Conservation (phyloP, 2,797 vertebrate genomes). For the Phylloscopus collybita region DNA sequence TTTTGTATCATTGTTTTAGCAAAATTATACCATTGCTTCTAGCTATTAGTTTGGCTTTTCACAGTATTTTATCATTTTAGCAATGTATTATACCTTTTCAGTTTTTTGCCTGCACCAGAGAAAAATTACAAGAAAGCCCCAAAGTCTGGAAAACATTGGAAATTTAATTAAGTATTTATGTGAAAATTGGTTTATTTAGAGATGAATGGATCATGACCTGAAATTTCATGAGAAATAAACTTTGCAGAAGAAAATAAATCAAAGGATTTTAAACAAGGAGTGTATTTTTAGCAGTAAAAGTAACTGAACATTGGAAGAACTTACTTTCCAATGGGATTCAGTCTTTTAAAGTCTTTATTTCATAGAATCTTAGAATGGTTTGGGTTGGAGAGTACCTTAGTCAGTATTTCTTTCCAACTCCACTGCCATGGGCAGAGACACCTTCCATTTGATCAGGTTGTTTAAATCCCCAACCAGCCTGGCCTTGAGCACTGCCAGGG, state of each 20-base stretch:
- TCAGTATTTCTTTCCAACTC: not conserved
- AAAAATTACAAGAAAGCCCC: not conserved
- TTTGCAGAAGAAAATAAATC: not conserved
- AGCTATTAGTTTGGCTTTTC: not conserved
- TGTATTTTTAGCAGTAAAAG: not conserved
- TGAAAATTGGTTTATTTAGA: not conserved
- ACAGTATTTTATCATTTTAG: not conserved
- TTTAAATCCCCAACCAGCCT: not conserved
- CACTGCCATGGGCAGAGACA: not conserved
- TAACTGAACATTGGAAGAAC: not conserved
- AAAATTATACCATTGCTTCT: not conserved
- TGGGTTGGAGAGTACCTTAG: not conserved
- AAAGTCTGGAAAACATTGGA: not conserved
- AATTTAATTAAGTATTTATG: not conserved
- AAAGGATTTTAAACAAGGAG: not conserved
- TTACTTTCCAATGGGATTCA: not conserved
- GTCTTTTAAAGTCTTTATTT: not conserved
- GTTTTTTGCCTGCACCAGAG: not conserved
- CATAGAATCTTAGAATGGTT: not conserved
- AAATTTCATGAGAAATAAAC: not conserved
- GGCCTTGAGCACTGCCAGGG: not conserved
- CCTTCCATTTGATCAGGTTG: not conserved
- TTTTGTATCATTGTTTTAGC: not conserved
- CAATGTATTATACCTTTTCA: not conserved
- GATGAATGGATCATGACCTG: not conserved